phyloP scores from a whole-genome alignment of 2,113 vertebrate genomes.

The Pachycephala philippinensis region DNA sequence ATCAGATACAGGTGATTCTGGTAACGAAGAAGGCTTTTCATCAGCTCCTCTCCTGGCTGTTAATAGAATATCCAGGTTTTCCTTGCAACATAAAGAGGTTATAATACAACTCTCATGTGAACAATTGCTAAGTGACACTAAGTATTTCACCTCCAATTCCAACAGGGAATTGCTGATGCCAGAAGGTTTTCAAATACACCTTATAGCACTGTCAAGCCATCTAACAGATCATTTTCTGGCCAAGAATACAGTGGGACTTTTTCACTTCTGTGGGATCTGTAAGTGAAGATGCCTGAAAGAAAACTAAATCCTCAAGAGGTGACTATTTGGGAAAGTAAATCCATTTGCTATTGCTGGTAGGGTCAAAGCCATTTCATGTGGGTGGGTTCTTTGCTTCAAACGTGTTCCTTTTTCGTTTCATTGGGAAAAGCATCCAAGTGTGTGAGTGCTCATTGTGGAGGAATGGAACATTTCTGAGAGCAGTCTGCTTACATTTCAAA shows the following conservation, averaged over 20 bases:
- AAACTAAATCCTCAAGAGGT: background rate
- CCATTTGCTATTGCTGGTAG: background rate
- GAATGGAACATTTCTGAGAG: background rate
- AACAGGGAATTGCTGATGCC: background rate
- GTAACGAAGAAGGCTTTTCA: slow-evolving; percentile 39
- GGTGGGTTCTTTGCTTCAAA: background rate
- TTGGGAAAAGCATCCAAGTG: background rate
- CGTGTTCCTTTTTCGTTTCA: background rate
- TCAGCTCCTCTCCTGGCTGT: slow-evolving; percentile 14
- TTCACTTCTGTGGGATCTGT: background rate
- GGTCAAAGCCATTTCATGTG: background rate
- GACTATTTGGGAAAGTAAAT: background rate
- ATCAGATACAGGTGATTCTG: slow-evolving; percentile 17
- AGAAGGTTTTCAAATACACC: slow-evolving; percentile 5
- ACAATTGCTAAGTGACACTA: slow-evolving; percentile 42
- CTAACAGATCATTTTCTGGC: slow-evolving; percentile 18
- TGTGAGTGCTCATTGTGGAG: background rate
- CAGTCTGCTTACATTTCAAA: background rate
- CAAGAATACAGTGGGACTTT: background rate
- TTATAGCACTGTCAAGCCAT: background rate
- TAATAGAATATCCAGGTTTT: slow-evolving; percentile 35
- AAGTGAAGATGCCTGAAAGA: background rate
- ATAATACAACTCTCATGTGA: slow-evolving; percentile 1
- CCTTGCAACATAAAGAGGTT: background rate
- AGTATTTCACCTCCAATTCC: slow-evolving; percentile 25